Evolutionary conservation across 2,888 invertebrate genomes (phyloP), one percentile per base, ranked within the genome.

Genomic region (Thelaira solivaga): DNA sequence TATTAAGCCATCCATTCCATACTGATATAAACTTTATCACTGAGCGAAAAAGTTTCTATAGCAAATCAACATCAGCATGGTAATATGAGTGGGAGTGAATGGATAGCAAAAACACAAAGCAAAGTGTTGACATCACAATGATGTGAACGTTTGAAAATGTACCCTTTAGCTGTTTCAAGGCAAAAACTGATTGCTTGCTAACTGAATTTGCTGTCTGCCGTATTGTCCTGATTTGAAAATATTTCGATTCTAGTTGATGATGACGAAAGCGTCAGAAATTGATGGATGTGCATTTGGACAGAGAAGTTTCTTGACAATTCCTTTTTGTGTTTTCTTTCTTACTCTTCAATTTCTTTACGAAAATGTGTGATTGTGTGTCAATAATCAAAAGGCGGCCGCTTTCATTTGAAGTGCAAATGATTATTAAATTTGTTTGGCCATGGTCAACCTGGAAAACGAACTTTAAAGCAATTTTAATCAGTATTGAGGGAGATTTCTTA

Each of bases 261-360:
- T 67, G 87, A 87, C 85, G 86, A 85, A 85, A 86, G 87, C 86
- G 84, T 85, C 86, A 86, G 85, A 85, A 86, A 84, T 86, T 86
- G 86, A 86, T 86, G 86, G 86, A 86, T 86, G 87, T 80, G 67
- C 69, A 68, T 76, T 71, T 71, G 67, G 71, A 71, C 73, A 64
- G 49, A 73, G 51, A 74, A 49, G 16, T 69, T 69, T 65, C 59
- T 78, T 65, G 57, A 64, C 57, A 47, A 47, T 45, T 22, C 11
- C 18, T 49, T 18, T 31, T 11, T 43, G 31, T 31, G 43, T 43
- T n/a, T 51, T 36, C 13, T 61, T 22, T 22, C 26, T 68, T 55
- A 31, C 8, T 29, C 36, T 31, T 34, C 24, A 45, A 62, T 53
- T 49, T 65, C 24, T n/a, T 13, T 72, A n/a, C n/a, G 45, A 41